Evolutionary conservation across 2,797 vertebrate genomes (phyloP).

Genomic region (Stomatorhinus walkeri): DNA sequence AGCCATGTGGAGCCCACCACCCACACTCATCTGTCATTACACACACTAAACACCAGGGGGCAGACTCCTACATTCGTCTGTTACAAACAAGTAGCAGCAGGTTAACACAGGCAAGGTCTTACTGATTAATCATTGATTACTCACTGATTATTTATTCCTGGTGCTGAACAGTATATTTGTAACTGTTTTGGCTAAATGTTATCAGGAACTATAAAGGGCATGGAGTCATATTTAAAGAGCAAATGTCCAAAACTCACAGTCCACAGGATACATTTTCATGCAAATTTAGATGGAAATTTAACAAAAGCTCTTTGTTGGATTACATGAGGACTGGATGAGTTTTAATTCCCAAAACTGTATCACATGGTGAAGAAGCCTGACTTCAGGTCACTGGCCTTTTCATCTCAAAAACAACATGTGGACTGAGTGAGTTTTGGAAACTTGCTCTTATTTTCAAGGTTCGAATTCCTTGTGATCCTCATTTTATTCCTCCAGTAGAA

Average conservation of each 20-base stretch:
- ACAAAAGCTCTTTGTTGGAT: background rate
- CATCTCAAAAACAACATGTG: background rate
- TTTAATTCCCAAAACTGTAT: background rate
- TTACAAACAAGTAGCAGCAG: background rate
- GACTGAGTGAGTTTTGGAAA: background rate
- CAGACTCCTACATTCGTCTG: background rate
- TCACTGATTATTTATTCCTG: background rate
- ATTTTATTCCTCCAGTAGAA: background rate
- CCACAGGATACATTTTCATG: background rate
- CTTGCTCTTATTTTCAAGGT: background rate
- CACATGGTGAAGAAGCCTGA: background rate
- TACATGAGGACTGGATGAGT: background rate
- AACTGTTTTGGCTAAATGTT: background rate
- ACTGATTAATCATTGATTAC: background rate
- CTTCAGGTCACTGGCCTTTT: background rate
- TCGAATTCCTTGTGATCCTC: background rate
- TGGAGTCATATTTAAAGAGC: background rate
- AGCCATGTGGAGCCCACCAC: background rate
- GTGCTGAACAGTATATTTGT: background rate
- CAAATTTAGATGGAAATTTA: background rate
- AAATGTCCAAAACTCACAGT: background rate
- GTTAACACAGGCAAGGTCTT: background rate
- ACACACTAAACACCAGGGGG: background rate
- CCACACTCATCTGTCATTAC: background rate
- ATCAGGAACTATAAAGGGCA: background rate